A percentile compares a stretch with the other conserved stretches of the same genome.
Conservation (phyloP, 2,888 invertebrate species). For the Bellardia pandia region DNA sequence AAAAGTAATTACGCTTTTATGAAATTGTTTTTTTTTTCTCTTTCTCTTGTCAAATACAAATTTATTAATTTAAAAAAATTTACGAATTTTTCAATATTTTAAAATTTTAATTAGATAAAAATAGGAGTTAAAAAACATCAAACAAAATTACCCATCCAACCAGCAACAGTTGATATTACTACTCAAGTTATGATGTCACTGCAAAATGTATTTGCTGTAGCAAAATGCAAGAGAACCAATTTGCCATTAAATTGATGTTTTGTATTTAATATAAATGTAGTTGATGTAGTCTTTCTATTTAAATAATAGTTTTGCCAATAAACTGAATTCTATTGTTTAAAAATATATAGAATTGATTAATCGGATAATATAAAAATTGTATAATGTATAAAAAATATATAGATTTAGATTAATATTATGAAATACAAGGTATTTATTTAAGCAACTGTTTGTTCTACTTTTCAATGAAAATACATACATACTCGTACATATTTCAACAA, state of each 20-base stretch:
- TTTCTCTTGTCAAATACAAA: neutral
- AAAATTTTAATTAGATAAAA: constrained; percentile 7
- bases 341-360: constrained; percentile 1
- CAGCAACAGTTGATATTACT: constrained; percentile 21
- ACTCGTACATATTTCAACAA: neutral
- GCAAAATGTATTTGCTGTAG: constrained; percentile 25
- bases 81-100: neutral
- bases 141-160: neutral
- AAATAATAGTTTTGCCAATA: constrained; percentile 25
- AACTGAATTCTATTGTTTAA: neutral
- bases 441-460: neutral
- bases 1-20: no score
- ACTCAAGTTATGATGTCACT: constrained; percentile 49
- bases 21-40: neutral
- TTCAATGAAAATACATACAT: neutral
- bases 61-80: neutral
- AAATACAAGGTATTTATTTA: neutral
- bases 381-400: neutral
- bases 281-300: constrained; percentile 7
- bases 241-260: constrained; percentile 32
- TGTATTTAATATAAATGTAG: constrained; percentile 25
- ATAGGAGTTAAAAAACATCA: constrained; percentile 15
- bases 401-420: neutral
- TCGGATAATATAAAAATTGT: neutral
- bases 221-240: constrained; percentile 51